Evolutionary conservation across 2,113 vertebrate species (phyloP), one percentile per base, ranked within the genome.

Genomic region (Peromyscus maniculatus): DNA sequence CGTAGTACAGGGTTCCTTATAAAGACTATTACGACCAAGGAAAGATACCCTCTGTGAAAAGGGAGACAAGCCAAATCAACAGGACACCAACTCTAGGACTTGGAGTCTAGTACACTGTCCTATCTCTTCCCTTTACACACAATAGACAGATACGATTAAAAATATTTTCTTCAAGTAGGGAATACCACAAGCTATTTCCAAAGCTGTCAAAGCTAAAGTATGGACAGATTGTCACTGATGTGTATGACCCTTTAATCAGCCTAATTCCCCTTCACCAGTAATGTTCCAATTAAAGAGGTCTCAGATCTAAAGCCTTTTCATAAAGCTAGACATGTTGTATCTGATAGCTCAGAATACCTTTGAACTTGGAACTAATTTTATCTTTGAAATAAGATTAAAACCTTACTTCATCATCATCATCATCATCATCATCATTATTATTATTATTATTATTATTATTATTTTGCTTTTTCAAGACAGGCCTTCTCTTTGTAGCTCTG

Each of bases 311-410:
- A 93, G 43, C 16, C 94, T 88, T 92, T 46, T 31, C 95, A 97
- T 46, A 90, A 77, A 77, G 7, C 84, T 0, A 24, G 2, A 71
- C 71, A 12, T 67, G 62, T 93, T 28, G 69, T 46, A 82, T 69
- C 69, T 78, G 4, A 78, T 91, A 92, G 2, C 43, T 66, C 39
- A 88, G 64, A 64, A 82, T 0, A 96, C 9, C 16, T 97, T 89
- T 95, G 89, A 69, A 91, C 28, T 87, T 84, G 15, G 78, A 79
- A 89, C 96, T 94, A 83, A 80, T 95, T 96, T 96, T 95, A 80
- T 21, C 26, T 17, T 97, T 96, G 95, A 91, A 97, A 88, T 95
- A 82, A 17, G 2, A 91, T 91, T 97, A 33, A 94, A 97, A 96
- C 78, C 52, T 95, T 7, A 67, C 21, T 71, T 57, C 7, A 31